Conservation (phyloP, 23 tunicate species). For the Aplidium turbinatum region DNA sequence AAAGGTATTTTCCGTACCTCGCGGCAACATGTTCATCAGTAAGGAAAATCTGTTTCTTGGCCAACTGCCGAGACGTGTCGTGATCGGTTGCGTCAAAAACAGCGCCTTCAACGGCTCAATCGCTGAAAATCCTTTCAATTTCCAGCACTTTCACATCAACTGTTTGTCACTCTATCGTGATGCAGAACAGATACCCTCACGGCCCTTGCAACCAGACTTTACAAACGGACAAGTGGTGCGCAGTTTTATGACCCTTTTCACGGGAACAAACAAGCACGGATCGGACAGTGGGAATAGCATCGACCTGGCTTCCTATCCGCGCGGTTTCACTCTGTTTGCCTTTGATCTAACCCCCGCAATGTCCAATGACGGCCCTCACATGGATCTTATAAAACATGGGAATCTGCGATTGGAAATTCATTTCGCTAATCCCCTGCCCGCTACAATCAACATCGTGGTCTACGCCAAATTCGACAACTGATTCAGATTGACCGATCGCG, state of each 20-base stretch:
- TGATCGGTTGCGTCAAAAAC: conserved; percentile 24
- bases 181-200: conserved; percentile 19
- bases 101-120: conserved; percentile 17
- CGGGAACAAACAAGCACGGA: conserved; percentile 11
- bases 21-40: background rate
- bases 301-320: conserved; percentile 4
- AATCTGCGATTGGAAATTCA: conserved; percentile 11
- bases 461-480: conserved; percentile 6
- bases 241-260: conserved; percentile 15
- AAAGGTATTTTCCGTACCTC: conserved; percentile 9
- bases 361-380: background rate
- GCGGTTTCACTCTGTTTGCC: conserved; percentile 21
- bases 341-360: conserved; percentile 16
- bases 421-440: conserved; percentile 3
- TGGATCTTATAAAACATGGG: conserved; percentile 16
- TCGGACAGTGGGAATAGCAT: conserved; percentile 9
- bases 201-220: conserved; percentile 22
- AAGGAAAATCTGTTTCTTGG: conserved; percentile 45
- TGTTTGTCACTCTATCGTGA: conserved; percentile 10
- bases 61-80: conserved; percentile 19
- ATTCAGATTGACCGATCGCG: conserved; percentile 7
- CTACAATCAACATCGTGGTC: conserved; percentile 3
- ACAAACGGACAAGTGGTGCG: conserved; percentile 10
- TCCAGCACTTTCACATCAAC: conserved; percentile 24
- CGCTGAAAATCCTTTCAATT: conserved; percentile 36